phyloP scores from a whole-genome alignment of 1,140 invertebrate species.

The Cotesia chilonis region DNA sequence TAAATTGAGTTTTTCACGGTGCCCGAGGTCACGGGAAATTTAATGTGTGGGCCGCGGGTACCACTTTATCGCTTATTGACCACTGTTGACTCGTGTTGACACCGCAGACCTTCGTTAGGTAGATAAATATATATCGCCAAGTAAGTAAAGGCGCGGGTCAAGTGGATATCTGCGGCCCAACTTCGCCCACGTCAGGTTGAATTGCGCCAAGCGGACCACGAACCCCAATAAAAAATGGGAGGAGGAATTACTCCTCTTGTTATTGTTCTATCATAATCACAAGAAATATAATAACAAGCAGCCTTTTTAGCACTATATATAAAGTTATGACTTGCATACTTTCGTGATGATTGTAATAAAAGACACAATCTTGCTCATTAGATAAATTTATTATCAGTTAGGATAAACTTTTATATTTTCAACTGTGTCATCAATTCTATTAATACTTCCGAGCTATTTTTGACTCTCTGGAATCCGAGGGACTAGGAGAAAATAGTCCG shows the following conservation, averaged over 20 bases:
- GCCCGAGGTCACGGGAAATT: conserved; percentile 39
- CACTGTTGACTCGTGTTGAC: conserved; percentile 67
- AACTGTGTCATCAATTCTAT: too few species aligned
- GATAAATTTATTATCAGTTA: too few species aligned
- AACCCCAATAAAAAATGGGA: background rate
- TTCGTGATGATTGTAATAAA: too few species aligned
- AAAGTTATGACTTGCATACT: too few species aligned
- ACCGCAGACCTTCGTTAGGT: conserved; percentile 64
- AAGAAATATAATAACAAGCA: too few species aligned
- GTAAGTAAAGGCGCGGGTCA: conserved; percentile 56
- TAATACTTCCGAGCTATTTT: too few species aligned
- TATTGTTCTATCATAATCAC: background rate
- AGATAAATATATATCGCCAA: conserved; percentile 58
- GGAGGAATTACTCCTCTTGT: background rate
- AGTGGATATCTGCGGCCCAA: conserved; percentile 58
- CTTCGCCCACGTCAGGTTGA: conserved; percentile 59
- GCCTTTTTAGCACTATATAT: too few species aligned
- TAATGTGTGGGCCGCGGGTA: conserved; percentile 57
- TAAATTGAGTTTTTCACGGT: conserved; percentile 5
- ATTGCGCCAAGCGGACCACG: conserved; percentile 25
- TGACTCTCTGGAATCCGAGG: too few species aligned
- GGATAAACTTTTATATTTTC: too few species aligned
- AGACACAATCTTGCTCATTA: too few species aligned
- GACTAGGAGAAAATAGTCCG: too few species aligned
- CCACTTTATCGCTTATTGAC: conserved; percentile 66